A percentile compares a stretch with the other conserved stretches of the same genome.
These are phyloP conservation scores for Murina feae DNA, from an alignment of 2,113 vertebrate species.

Conservation along the genomic window DNA sequence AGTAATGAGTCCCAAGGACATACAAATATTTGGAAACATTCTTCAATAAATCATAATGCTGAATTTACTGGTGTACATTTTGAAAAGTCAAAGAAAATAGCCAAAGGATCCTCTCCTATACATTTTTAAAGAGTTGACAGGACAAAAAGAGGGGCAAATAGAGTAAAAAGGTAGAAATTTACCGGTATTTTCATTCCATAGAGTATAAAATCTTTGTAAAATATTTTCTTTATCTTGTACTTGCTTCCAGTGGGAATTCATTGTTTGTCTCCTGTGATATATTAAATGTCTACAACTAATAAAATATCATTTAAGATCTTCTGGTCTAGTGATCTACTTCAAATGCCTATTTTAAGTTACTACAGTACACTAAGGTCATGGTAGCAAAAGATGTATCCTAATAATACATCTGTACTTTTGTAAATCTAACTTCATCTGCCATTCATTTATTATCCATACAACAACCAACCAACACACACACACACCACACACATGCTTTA, in stretches of 20 bases:
- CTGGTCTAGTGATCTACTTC: not conserved
- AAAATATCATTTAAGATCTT: slow-evolving; percentile 52
- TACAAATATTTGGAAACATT: not conserved
- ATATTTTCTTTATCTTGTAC: slow-evolving; percentile 14
- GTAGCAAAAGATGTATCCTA: not conserved
- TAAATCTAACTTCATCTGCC: not conserved
- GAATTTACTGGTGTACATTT: not conserved
- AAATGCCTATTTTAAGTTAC: not conserved
- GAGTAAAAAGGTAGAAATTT: not conserved
- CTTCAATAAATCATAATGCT: not conserved
- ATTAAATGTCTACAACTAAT: slow-evolving; percentile 29
- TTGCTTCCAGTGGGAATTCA: slow-evolving; percentile 38
- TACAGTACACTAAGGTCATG: not conserved
- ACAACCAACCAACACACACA: not conserved
- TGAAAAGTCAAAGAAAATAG: not conserved
- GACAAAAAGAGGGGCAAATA: not conserved
- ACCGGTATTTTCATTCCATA: not conserved
- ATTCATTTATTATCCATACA: not conserved
- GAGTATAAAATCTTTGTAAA: slow-evolving; percentile 2
- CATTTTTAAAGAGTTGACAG: not conserved
- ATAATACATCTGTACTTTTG: not conserved
- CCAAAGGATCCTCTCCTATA: not conserved
- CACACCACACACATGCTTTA: not conserved
- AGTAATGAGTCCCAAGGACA: not conserved
- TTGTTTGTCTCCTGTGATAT: not conserved